Evolutionary conservation across 2,888 invertebrate species (phyloP), one percentile per base, ranked within the genome.

Genomic region (Drosophila lutescens): DNA sequence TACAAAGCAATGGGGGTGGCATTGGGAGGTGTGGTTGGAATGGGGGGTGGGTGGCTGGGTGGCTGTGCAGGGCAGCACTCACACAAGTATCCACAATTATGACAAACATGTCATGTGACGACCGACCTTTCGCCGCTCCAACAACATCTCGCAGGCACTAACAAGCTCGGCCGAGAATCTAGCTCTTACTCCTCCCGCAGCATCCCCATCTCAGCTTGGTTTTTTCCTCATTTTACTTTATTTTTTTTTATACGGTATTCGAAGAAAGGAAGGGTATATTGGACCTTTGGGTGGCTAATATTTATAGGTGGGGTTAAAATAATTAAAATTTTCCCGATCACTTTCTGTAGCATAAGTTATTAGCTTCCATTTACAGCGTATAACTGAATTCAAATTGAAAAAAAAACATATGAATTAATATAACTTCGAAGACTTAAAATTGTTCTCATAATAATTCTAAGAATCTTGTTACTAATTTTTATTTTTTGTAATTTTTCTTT

Each of bases 41-140:
- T 30, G 30, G 32, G 20, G 0, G 4, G 26, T 26, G 26, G 26
- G 26, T 26, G 26, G 26, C 1, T 4, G 26, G n/a, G 8, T 12
- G 34, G 23, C 9, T 23, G 23, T 10, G 23, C 15, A 26, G 43
- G 46, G 20, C 20, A 8, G 46, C 26, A 53, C 51, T 58, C 72
- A 70, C 88, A 70, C 74, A 83, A 88, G 88, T 76, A 83, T 86
- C 75, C 67, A 83, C 86, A 83, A 88, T 83, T 83, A 83, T 83
- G 83, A 83, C 86, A 83, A 83, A 86, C 87, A 86, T 84, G 78
- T 83, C 81, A 65, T 63, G 57, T 36, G 47, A 23, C 20, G 43
- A 34, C 8, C 84, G 80, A 88, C 88, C 81, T 82, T 88, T 82
- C 72, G 72, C 79, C 82, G 57, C 76, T 67, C 72, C 71, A 70